Conservation (phyloP, 2,797 vertebrate genomes). For the Tauraco hartlaubi region DNA sequence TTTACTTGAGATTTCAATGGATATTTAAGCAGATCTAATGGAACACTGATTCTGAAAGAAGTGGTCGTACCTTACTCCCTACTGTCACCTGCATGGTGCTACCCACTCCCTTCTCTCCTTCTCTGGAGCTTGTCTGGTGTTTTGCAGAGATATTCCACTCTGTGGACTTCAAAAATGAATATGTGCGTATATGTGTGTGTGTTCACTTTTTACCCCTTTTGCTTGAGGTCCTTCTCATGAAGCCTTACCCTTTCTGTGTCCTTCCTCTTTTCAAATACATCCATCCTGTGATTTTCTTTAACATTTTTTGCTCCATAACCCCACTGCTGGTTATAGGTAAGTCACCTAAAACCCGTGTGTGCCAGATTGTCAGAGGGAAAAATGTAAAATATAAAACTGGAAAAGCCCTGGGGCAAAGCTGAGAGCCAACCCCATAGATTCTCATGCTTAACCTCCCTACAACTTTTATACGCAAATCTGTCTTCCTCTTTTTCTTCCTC, state of each 20-base stretch:
- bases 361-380: background rate
- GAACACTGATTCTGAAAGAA: background rate
- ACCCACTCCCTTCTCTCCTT: background rate
- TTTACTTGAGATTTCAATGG: background rate
- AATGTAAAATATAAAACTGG: background rate
- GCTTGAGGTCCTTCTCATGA: background rate
- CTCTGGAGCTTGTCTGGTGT: background rate
- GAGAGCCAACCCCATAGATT: background rate
- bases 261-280: background rate
- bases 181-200: accelerated
- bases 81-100: background rate
- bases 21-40: background rate
- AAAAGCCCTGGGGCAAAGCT: background rate
- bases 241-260: background rate
- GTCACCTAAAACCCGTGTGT: background rate
- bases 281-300: background rate
- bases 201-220: background rate
- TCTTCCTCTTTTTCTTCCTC: background rate
- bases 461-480: background rate
- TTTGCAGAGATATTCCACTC: background rate
- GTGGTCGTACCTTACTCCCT: background rate
- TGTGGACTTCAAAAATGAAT: background rate
- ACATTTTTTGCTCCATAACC: background rate
- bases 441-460: background rate
- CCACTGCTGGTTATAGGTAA: background rate